Evolutionary conservation across 2,113 vertebrate species (phyloP).

Genomic region (Raja brachyura): DNA sequence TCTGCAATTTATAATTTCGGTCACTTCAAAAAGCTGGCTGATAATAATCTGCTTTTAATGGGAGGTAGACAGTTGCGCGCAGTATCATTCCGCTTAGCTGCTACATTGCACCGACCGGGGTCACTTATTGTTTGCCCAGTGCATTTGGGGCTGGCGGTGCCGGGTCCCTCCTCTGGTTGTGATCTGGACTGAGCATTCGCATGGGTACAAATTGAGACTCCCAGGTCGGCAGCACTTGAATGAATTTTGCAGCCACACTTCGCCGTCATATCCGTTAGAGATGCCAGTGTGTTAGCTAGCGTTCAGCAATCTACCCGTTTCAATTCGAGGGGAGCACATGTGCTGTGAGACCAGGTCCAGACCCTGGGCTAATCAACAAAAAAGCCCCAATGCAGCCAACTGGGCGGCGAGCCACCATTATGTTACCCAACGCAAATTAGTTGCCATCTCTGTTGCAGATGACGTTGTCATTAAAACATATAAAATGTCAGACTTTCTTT

Average conservation of each 20-base stretch:
- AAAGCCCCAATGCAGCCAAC: not conserved
- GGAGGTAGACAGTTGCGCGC: not conserved
- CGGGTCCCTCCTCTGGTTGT: not conserved
- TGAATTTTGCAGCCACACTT: not conserved
- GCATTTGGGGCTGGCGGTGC: too few species aligned
- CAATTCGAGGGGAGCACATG: not conserved
- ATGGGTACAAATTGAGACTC: not conserved
- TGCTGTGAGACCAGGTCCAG: not conserved
- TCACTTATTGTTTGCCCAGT: not conserved
- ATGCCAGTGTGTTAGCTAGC: not conserved
- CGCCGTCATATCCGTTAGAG: not conserved
- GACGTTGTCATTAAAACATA: not conserved
- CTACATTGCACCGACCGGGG: not conserved
- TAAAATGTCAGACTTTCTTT: not conserved
- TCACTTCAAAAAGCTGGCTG: not conserved
- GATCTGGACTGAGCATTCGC: not conserved
- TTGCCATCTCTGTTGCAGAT: not conserved
- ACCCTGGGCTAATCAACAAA: not conserved
- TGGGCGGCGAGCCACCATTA: not conserved
- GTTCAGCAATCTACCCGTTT: not conserved
- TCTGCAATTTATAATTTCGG: not conserved
- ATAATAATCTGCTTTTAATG: not conserved
- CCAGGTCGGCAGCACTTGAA: not conserved
- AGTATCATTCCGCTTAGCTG: not conserved
- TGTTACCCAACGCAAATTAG: not conserved